Conservation (phyloP, 2,113 vertebrate genomes). For the Orientallactaga bullata region DNA sequence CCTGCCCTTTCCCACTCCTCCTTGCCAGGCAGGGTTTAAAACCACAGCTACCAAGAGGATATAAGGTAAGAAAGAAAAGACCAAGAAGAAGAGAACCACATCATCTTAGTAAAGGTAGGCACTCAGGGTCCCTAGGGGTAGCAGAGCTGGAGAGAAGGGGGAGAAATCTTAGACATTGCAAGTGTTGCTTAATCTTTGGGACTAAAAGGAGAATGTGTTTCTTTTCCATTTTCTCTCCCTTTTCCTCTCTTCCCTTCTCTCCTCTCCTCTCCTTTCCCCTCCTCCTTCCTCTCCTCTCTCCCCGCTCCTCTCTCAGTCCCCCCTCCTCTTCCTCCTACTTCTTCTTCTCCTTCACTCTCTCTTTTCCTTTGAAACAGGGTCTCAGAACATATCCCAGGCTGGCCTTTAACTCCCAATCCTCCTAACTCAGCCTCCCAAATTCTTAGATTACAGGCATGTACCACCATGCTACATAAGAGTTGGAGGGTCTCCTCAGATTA, state of each 20-base stretch:
- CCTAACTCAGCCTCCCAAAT: not conserved
- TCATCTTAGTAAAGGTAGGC: not conserved
- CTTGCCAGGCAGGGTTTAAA: not conserved
- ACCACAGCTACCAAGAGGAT: not conserved
- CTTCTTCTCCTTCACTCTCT: not conserved
- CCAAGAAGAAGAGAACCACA: not conserved
- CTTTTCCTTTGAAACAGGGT: not conserved
- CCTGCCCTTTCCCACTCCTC: not conserved
- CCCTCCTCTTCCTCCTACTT: no score
- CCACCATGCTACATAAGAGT: not conserved
- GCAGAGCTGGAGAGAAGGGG: not conserved
- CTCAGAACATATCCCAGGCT: not conserved
- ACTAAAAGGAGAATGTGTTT: slow-evolving; percentile 11
- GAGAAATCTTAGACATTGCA: not conserved
- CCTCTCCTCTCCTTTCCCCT: no score
- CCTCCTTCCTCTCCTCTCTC: no score
- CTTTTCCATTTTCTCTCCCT: no score
- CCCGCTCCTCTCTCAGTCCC: no score
- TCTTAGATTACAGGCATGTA: not conserved
- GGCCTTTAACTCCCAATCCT: not conserved
- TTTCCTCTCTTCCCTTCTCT: no score
- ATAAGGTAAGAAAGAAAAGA: slow-evolving; percentile 14
- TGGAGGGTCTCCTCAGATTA: not conserved
- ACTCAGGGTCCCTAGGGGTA: not conserved
- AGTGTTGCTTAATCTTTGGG: slow-evolving; percentile 22